Percentiles rank a stretch among this genome's conserved stretches.
Conservation (phyloP, 2,888 invertebrate genomes). For the Drosophila infuscata region DNA sequence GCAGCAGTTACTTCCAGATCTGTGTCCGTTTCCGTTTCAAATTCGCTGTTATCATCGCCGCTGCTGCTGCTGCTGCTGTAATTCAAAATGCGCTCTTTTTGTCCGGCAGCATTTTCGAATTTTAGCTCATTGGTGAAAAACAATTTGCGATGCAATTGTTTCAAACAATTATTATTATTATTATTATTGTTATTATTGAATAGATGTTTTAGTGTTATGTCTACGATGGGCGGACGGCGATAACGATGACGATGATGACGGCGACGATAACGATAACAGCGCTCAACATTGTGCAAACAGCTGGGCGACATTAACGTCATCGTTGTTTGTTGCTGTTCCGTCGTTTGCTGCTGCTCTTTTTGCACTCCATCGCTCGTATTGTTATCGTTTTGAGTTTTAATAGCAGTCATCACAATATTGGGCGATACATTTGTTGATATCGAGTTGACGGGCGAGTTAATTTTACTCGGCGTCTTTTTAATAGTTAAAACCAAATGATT, state of each 20-base stretch:
- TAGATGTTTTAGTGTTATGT: conserved; percentile 56
- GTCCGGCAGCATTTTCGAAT: conserved; percentile 31
- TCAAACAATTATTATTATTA: background rate
- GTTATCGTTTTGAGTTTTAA: background rate
- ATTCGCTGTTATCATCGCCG: conserved; percentile 45
- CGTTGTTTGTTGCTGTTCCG: background rate
- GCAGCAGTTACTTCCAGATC: background rate
- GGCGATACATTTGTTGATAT: conserved; percentile 57
- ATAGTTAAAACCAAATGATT: conserved; percentile 83
- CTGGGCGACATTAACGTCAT: background rate
- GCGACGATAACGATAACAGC: conserved; percentile 15
- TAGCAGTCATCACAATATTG: conserved; percentile 1
- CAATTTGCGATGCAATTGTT: conserved; percentile 64
- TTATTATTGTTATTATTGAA: conserved; percentile 26
- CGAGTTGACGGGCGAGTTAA: conserved; percentile 73
- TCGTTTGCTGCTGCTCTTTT: background rate
- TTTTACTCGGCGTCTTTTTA: conserved; percentile 83
- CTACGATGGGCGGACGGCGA: conserved; percentile 23
- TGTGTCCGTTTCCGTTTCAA: background rate
- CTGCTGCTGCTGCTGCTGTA: conserved; percentile 72
- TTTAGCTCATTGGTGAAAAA: conserved; percentile 78
- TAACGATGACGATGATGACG: conserved; percentile 8
- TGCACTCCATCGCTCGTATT: background rate
- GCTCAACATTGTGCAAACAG: conserved; percentile 23
- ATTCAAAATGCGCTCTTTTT: conserved; percentile 64